Evolutionary conservation across 2,888 invertebrate species (phyloP).

Genomic region (Morpho helenor): DNA sequence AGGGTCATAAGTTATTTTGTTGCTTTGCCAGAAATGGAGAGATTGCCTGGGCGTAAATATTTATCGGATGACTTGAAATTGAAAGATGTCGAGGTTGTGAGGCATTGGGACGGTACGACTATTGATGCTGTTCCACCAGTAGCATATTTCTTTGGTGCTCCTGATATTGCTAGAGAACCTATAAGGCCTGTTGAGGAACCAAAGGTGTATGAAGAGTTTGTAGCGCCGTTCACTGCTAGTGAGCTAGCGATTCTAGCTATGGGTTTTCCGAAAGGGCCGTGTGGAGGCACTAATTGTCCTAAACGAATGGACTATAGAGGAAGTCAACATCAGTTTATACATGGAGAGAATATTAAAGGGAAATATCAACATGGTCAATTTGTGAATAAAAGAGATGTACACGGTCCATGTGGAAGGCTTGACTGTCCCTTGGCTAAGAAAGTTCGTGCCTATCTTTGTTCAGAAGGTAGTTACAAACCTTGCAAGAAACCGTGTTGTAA

Average conservation of each 20-base stretch:
- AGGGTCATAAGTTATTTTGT: slow-evolving; percentile 60
- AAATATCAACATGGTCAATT: slow-evolving; percentile 66
- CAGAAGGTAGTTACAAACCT: slow-evolving; percentile 63
- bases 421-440: slow-evolving; percentile 72
- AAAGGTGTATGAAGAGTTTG: slow-evolving; percentile 55
- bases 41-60: slow-evolving; percentile 68
- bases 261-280: slow-evolving; percentile 73
- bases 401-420: slow-evolving; percentile 68
- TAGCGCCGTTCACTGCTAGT: slow-evolving; percentile 60
- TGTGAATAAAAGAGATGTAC: slow-evolving; percentile 68
- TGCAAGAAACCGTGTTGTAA: slow-evolving; percentile 64
- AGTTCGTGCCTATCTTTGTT: slow-evolving; percentile 53
- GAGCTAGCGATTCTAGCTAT: slow-evolving; percentile 67
- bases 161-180: slow-evolving; percentile 62
- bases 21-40: slow-evolving; percentile 66
- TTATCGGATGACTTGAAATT: slow-evolving; percentile 59
- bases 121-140: slow-evolving; percentile 64
- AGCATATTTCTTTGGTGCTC: slow-evolving; percentile 65
- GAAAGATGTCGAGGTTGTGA: slow-evolving; percentile 66
- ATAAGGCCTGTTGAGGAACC: slow-evolving; percentile 50
- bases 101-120: slow-evolving; percentile 68
- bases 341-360: slow-evolving; percentile 57
- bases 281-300: slow-evolving; percentile 70
- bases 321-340: slow-evolving; percentile 67
- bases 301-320: slow-evolving; percentile 69